Base-by-base conservation (phyloP, 2,113 vertebrate genomes). In the Anarrhichthys ocellatus region DNA sequence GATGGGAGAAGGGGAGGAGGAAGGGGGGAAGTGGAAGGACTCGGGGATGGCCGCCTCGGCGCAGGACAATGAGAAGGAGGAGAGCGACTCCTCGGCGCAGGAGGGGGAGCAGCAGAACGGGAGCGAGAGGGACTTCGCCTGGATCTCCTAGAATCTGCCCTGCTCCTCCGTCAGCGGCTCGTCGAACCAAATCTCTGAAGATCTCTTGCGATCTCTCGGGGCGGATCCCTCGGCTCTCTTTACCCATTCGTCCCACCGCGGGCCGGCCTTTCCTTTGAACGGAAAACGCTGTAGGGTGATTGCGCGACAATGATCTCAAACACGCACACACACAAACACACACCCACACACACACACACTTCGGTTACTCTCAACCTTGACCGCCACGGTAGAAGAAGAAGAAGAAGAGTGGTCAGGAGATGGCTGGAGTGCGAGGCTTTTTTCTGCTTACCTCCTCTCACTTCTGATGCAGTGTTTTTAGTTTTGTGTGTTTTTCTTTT, bases 61-160 rank as follows among this genome's bases (percentile, higher is more conserved):
- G 29, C 96, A 95, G 91, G 95, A 96, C 85, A 94, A 95, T 89
- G 94, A 95, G 58, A 96, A 96, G 87, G 96, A 96, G 90, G 96
- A 96, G 86, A 97, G 96, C 50, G 97, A 97, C 92, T 99, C 96
- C 90, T 99, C 96, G 1, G 96, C 95, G 0, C 96, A 88, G 84
- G 97, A 96, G 67, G 96, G 96, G 36, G 96, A 95, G 79, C 96
- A 96, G 92, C 93, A 95, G 9, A 95, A 95, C 38, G 96, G 95
- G n/a, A 95, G 95, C 0, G 96, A 98, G 88, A 97, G 97, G 94
- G 97, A 99, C 95, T 99, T 99, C 48, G 77, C 96, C 73, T 99
- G 98, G 98, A 96, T 99, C 94, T 97, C 98, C 86, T 99, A 99
- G 96, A 83, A 85, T 76, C 82, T 14, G 44, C 22, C 18, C 64